Evolutionary conservation across 2,888 invertebrate species (phyloP).

Genomic region (Plagiodera versicolora): DNA sequence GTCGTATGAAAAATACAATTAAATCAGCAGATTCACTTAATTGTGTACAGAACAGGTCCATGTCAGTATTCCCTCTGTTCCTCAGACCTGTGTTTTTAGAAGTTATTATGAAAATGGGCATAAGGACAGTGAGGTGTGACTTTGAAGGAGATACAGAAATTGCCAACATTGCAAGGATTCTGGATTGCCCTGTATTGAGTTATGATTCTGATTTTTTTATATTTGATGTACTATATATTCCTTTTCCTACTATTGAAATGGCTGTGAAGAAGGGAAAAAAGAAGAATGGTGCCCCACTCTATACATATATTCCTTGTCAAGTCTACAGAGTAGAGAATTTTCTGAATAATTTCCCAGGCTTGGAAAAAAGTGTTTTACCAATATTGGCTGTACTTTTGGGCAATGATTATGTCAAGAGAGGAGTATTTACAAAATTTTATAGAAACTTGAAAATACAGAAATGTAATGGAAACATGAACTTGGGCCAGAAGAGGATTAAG

Average conservation of each 20-base stretch:
- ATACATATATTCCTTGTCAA: conserved; percentile 64
- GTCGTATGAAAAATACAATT: conserved; percentile 42
- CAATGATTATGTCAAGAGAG: conserved; percentile 81
- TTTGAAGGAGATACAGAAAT: conserved; percentile 91
- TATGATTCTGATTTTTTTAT: conserved; percentile 95
- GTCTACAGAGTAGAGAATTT: conserved; percentile 74
- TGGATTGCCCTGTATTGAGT: conserved; percentile 85
- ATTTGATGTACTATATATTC: conserved; percentile 81
- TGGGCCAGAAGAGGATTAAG: conserved; percentile 70
- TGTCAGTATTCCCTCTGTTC: conserved; percentile 64
- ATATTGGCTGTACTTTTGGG: conserved; percentile 82
- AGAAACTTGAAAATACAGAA: conserved; percentile 64
- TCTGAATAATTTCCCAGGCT: conserved; percentile 64
- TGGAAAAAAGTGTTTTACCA: conserved; percentile 67
- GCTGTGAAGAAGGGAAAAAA: conserved; percentile 42
- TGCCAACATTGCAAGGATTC: conserved; percentile 74
- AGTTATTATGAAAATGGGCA: conserved; percentile 65
- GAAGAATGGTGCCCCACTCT: conserved; percentile 32
- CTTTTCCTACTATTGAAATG: conserved; percentile 67
- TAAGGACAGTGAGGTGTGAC: conserved; percentile 72
- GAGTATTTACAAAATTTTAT: conserved; percentile 72
- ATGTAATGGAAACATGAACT: conserved; percentile 41
- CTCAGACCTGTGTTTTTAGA: conserved; percentile 74
- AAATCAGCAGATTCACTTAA: conserved; percentile 56
- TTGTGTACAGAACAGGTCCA: conserved; percentile 58